A percentile compares a stretch with the other conserved stretches of the same genome.
Conservation (phyloP, 2,113 vertebrate genomes). For the Syrmaticus mikado region DNA sequence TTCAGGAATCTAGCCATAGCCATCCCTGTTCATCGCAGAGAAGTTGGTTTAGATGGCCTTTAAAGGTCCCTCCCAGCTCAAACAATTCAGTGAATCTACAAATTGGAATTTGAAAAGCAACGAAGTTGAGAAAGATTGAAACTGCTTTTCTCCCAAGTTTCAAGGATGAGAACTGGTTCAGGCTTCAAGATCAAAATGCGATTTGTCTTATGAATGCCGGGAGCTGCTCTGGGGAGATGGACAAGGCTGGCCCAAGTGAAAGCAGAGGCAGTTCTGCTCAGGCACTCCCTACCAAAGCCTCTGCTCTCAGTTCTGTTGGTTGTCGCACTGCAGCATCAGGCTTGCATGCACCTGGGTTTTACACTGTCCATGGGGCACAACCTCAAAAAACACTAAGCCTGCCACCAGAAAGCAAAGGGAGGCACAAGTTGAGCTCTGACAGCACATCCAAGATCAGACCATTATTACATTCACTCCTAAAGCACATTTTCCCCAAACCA, state of each 20-base stretch:
- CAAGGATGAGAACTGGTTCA: not conserved
- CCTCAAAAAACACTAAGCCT: not conserved
- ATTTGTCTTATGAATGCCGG: not conserved
- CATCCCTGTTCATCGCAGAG: too few relatives aligned
- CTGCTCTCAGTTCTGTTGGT: not conserved
- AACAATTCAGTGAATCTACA: too few relatives aligned
- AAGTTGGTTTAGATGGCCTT: too few relatives aligned
- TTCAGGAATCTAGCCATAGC: not conserved
- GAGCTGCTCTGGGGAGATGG: not conserved
- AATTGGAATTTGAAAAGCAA: not conserved
- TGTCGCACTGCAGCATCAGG: not conserved
- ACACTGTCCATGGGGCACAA: not conserved
- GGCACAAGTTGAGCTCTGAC: not conserved
- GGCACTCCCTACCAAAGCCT: not conserved
- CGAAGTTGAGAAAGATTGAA: not conserved
- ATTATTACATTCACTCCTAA: not conserved
- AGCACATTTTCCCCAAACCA: not conserved
- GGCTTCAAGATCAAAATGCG: not conserved
- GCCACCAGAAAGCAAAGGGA: not conserved
- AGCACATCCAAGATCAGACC: not conserved
- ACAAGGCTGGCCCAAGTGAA: not conserved
- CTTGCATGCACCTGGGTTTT: not conserved
- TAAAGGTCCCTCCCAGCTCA: too few relatives aligned
- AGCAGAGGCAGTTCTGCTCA: not conserved
- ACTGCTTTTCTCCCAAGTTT: not conserved